Conservation (phyloP, 1,140 invertebrate species). For the Zaprionus taronus region DNA sequence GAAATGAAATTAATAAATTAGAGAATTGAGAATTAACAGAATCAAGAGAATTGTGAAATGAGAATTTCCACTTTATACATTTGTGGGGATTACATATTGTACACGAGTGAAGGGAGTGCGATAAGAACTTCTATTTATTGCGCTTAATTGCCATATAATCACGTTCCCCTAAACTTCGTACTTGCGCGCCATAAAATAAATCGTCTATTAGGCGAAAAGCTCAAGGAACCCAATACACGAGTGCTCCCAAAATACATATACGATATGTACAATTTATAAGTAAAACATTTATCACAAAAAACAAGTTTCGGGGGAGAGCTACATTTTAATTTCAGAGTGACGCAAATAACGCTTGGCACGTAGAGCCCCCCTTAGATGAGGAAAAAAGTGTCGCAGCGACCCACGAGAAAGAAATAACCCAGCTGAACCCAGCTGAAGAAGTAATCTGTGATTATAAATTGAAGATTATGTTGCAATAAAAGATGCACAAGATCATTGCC, state of each 20-base stretch:
- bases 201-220: slow-evolving; percentile 35
- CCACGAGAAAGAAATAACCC: slow-evolving; percentile 15
- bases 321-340: slow-evolving; percentile 76
- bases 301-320: slow-evolving; percentile 66
- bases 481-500: no score
- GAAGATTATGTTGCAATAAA: no score
- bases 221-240: neutral
- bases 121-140: slow-evolving; percentile 42
- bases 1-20: slow-evolving; percentile 77
- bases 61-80: slow-evolving; percentile 42
- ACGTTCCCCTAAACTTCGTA: slow-evolving; percentile 56
- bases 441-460: no score
- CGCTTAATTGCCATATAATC: slow-evolving; percentile 74
- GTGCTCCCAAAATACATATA: slow-evolving; percentile 21
- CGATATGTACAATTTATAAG: slow-evolving; percentile 2
- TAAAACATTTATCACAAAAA: slow-evolving; percentile 36
- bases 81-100: slow-evolving; percentile 20
- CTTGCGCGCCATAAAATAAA: slow-evolving; percentile 24
- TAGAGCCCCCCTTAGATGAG: slow-evolving; percentile 36
- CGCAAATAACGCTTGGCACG: slow-evolving; percentile 65
- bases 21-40: slow-evolving; percentile 48
- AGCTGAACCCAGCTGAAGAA: slow-evolving; percentile 6
- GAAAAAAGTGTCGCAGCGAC: slow-evolving; percentile 56
- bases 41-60: slow-evolving; percentile 52
- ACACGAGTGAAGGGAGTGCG: slow-evolving; percentile 10